A percentile compares a stretch with the other conserved stretches of the same genome.
These are phyloP conservation scores for Drosophila prosaltans DNA, from an alignment of 1,140 invertebrate genomes.

Conservation along the genomic window DNA sequence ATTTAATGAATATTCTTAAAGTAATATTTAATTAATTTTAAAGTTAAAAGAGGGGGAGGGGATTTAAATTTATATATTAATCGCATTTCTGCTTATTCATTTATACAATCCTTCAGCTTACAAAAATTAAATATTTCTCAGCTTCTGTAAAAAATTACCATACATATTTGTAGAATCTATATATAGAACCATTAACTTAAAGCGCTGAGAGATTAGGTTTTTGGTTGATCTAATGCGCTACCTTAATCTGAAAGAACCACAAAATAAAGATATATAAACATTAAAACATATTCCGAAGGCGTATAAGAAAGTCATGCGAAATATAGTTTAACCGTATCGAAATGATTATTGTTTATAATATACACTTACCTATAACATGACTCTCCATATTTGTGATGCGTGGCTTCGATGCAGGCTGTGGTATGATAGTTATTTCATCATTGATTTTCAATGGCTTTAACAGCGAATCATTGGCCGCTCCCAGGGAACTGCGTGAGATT, in stretches of 20 bases:
- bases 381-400: constrained; percentile 83
- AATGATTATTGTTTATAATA: too few species aligned
- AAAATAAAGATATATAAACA: background rate
- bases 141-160: constrained; percentile 11
- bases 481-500: constrained; percentile 57
- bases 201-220: constrained; percentile 75
- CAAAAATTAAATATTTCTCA: constrained; percentile 39
- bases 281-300: too few species aligned
- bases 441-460: constrained; percentile 94
- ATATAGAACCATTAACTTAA: constrained; percentile 53
- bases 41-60: constrained; percentile 35
- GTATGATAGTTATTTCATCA: constrained; percentile 96
- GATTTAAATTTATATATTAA: constrained; percentile 28
- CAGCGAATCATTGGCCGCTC: constrained; percentile 86
- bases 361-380: constrained; percentile 80
- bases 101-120: constrained; percentile 14
- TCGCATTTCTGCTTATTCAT: constrained; percentile 31
- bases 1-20: constrained; percentile 9
- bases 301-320: too few species aligned
- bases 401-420: constrained; percentile 87
- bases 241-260: constrained; percentile 53
- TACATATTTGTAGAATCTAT: constrained; percentile 1
- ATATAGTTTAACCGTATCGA: too few species aligned
- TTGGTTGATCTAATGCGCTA: constrained; percentile 69
- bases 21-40: constrained; percentile 42